Evolutionary conservation across 2,113 vertebrate genomes (phyloP), one percentile per base, ranked within the genome.

Genomic region (Hypomesus transpacificus): DNA sequence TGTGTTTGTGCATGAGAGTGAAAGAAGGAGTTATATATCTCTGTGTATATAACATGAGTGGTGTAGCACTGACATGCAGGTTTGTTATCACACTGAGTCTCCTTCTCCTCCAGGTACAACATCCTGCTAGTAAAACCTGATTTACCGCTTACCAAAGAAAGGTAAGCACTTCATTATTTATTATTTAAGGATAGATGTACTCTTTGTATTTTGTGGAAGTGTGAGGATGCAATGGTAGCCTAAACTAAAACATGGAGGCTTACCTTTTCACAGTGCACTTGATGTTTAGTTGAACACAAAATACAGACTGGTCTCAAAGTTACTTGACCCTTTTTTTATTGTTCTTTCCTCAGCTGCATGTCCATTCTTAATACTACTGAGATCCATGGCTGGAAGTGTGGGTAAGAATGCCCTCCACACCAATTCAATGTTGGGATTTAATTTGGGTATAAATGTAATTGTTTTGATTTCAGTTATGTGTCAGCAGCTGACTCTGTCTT

Each of bases 301-400:
- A 34, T 34, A 34, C 31, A 7, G 39, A 46, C 5, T 46, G 8
- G 39, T 11, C 39, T 46, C 39, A 34, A 24, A 24, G 24, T 26
- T 34, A 34, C 31, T 1, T 46, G 9, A 11, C 39, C 31, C 7
- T 34, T 46, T 54, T 77, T 9, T 73, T 14, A 54, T 69, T 26
- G 13, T 14, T 67, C 39, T 17, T 66, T 66, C 83, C 81, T 76
- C 70, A 93, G 92, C 63, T 93, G 91, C 68, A 69, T 91, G 78
- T 74, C 83, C 52, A 89, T 93, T 83, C 80, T 93, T 34, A 84
- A 85, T 73, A 84, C 51, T 50, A 86, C 87, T 31, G 75, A 85
- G 3, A 54, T 93, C 78, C 83, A 69, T n/a, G 90, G 80, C 67
- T 93, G 92, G 91, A 87, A 87, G 18, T 91, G 87, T 70, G 92